A percentile compares a stretch with the other conserved stretches of the same genome.
Conservation (phyloP, 2,888 invertebrate species). For the Diarsia mendica region DNA sequence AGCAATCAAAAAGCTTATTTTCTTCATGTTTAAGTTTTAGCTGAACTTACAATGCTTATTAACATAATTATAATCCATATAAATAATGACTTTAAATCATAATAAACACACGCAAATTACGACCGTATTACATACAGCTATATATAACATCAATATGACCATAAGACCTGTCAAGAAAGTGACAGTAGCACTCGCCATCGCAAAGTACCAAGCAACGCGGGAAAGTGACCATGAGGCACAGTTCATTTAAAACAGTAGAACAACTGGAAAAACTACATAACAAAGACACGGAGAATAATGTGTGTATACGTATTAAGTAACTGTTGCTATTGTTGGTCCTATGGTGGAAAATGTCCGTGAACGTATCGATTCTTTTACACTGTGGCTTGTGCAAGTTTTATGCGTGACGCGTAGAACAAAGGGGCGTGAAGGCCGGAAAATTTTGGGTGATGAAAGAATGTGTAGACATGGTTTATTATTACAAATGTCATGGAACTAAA, state of each 20-base stretch:
- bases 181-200: slow-evolving; percentile 17
- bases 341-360: slow-evolving; percentile 72
- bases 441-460: slow-evolving; percentile 32
- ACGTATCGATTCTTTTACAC: slow-evolving; percentile 46
- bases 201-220: slow-evolving; percentile 39
- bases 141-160: slow-evolving; percentile 24
- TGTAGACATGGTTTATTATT: neutral
- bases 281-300: slow-evolving; percentile 75
- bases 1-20: neutral
- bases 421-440: slow-evolving; percentile 13
- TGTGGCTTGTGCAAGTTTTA: slow-evolving; percentile 49
- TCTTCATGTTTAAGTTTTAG: neutral
- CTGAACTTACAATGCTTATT: neutral
- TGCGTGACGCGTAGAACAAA: slow-evolving; percentile 46
- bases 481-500: neutral
- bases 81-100: slow-evolving; percentile 23
- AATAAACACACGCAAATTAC: slow-evolving; percentile 23
- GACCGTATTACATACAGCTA: slow-evolving; percentile 33
- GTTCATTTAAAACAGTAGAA: slow-evolving; percentile 60
- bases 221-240: slow-evolving; percentile 52
- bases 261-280: slow-evolving; percentile 74
- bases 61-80: neutral
- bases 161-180: slow-evolving; percentile 51
- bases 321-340: slow-evolving; percentile 69
- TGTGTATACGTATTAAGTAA: slow-evolving; percentile 75